These are phyloP conservation scores for Rousettus leschenaultii DNA, from an alignment of 2,113 vertebrate genomes.

Conservation along the genomic window DNA sequence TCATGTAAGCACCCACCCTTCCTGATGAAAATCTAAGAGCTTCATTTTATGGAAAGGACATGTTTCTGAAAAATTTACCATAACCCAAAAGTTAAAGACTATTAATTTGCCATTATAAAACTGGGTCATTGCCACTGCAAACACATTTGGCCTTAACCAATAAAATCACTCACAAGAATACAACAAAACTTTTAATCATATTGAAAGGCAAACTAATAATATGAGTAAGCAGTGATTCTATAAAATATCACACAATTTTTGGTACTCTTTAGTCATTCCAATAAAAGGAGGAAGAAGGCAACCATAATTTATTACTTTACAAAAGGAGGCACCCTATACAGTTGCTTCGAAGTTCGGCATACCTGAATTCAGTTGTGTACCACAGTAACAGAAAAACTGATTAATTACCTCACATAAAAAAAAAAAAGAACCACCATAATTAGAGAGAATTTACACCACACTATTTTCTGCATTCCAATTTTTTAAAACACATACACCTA, in stretches of 20 bases:
- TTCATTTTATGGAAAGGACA: not conserved
- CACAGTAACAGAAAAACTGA: slow-evolving; percentile 44
- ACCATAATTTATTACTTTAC: not conserved
- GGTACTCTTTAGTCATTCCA: not conserved
- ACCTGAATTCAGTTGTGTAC: not conserved
- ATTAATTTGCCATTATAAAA: not conserved
- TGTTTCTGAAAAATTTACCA: not conserved
- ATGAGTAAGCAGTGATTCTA: not conserved
- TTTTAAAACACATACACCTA: slow-evolving; percentile 9
- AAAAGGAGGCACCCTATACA: not conserved
- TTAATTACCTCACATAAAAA: slow-evolving; percentile 15
- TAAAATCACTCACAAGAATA: not conserved
- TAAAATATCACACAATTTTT: not conserved
- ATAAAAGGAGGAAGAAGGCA: not conserved
- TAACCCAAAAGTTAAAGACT: not conserved
- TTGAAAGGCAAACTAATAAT: slow-evolving; percentile 2
- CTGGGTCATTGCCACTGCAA: not conserved
- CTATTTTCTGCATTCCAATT: slow-evolving; percentile 28
- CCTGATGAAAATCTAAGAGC: not conserved
- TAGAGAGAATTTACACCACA: slow-evolving; percentile 41
- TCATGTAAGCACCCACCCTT: not conserved
- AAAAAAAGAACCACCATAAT: slow-evolving; percentile 23
- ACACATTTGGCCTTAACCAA: not conserved
- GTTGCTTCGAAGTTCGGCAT: not conserved
- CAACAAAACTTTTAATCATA: not conserved